Percentiles rank a stretch among this genome's conserved stretches.
Evolutionary conservation across 2,888 invertebrate genomes (phyloP).

Genomic region (Alsophila aescularia): DNA sequence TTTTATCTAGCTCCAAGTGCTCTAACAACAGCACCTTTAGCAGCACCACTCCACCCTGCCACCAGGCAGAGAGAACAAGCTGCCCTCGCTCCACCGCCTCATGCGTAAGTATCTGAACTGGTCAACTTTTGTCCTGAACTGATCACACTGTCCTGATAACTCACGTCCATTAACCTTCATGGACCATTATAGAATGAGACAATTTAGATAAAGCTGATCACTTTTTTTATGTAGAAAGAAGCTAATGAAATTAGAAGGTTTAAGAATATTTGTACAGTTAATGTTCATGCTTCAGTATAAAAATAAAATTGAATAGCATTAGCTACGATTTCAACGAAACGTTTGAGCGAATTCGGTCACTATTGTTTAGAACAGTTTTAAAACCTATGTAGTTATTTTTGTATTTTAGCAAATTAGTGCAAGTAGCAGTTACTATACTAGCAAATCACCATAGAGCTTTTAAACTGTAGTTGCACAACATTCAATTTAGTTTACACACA

Average conservation of each 20-base stretch:
- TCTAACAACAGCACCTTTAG: constrained; percentile 70
- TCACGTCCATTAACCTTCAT: constrained; percentile 75
- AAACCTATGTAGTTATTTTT: too few relatives aligned
- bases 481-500: constrained; percentile 55
- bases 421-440: constrained; percentile 21
- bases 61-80: constrained; percentile 73
- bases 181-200: constrained; percentile 62
- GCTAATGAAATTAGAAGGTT: constrained; percentile 16
- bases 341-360: too few relatives aligned
- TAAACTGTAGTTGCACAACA: constrained; percentile 54
- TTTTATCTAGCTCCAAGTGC: constrained; percentile 62
- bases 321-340: not conserved
- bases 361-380: too few relatives aligned
- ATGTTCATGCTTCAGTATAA: constrained; percentile 16
- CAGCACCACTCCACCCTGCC: constrained; percentile 74
- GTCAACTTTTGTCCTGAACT: not conserved
- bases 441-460: constrained; percentile 35
- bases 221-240: constrained; percentile 9
- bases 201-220: constrained; percentile 28
- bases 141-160: constrained; percentile 20
- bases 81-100: constrained; percentile 76
- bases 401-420: constrained; percentile 8
- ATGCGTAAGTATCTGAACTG: constrained; percentile 67
- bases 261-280: constrained; percentile 11
- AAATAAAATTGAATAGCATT: constrained; percentile 5